Evolutionary conservation across 2,113 vertebrate species (phyloP), one percentile per base, ranked within the genome.

Genomic region (Rhodinocichla rosea): DNA sequence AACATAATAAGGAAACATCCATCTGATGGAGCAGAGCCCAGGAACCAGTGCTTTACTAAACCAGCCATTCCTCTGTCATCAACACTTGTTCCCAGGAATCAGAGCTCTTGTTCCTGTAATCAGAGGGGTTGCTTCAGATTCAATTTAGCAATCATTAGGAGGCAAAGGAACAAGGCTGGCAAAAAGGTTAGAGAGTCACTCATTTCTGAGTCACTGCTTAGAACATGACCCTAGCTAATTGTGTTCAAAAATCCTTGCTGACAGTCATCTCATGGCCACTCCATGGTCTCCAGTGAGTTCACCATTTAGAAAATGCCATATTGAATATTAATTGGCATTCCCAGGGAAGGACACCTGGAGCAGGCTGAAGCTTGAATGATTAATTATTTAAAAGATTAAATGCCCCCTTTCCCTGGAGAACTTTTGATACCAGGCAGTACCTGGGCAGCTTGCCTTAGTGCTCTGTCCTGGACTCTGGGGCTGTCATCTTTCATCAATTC

Each of bases 261-360:
- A 32, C 57, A 56, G 39, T 15, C 67, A 50, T 37, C 50, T 67
- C 42, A 8, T 22, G 42, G 59, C 70, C 37, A 35, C 65, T 49
- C 1, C 0, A 0, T 55, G 45, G 42, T 74, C 79, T 83, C 56
- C 0, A 0, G 20, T 40, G 75, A 50, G 39, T 40, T 89, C 56
- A 44, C 1, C 1, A 33, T 57, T 83, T 67, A 63, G 64, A 77
- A 91, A 77, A 70, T n/a, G 33, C 24, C 40, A 32, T 10, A 9
- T 6, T 55, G 35, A 69, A 35, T 32, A 18, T 35, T 83, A 67
- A 85, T 27, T 85, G 67, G 33, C 59, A 70, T 86, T 91, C 69
- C 39, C 55, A 70, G 55, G 39, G 28, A 86, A 88, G 63, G 15
- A 69, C 59, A 57, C 59, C 11, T 11, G 35, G 49, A 85, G 24